Conservation (phyloP, 1,140 invertebrate genomes). For the Aphidius gifuensis region DNA sequence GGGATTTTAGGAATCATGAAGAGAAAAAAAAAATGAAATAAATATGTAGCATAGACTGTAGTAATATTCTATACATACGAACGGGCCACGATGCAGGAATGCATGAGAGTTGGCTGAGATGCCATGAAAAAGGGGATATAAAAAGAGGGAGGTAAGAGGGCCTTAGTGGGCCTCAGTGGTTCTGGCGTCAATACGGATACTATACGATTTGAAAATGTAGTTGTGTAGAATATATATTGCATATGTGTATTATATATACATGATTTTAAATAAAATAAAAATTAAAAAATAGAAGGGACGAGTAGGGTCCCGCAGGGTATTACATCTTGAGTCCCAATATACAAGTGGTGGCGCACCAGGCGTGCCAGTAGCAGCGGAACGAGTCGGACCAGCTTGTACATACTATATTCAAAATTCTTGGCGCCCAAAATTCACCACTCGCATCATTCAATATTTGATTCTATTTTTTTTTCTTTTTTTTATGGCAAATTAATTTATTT, state of each 20-base stretch:
- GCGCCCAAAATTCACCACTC: too few relatives aligned
- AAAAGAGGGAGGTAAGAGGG: not conserved
- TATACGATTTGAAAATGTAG: not conserved
- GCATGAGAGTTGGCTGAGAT: conserved; percentile 35
- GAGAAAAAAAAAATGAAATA: too few relatives aligned
- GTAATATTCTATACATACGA: too few relatives aligned
- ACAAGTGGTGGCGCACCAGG: conserved; percentile 30
- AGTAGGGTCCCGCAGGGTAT: conserved; percentile 16
- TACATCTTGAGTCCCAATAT: conserved; percentile 7
- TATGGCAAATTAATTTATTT: too few relatives aligned
- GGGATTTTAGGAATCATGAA: too few relatives aligned
- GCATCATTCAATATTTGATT: too few relatives aligned
- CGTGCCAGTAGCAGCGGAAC: conserved; percentile 35
- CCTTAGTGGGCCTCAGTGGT: not conserved
- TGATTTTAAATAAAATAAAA: not conserved
- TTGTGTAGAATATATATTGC: not conserved
- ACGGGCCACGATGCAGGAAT: conserved; percentile 24
- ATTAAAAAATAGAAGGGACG: not conserved
- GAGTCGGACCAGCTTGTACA: conserved; percentile 43
- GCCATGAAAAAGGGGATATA: conserved; percentile 36
- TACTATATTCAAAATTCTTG: not conserved
- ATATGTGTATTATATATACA: not conserved
- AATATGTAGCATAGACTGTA: too few relatives aligned
- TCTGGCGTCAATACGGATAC: not conserved
- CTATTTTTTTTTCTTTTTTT: too few relatives aligned